Evolutionary conservation across 2,797 vertebrate species (phyloP).

Genomic region (Schizopygopsis malacanthus): DNA sequence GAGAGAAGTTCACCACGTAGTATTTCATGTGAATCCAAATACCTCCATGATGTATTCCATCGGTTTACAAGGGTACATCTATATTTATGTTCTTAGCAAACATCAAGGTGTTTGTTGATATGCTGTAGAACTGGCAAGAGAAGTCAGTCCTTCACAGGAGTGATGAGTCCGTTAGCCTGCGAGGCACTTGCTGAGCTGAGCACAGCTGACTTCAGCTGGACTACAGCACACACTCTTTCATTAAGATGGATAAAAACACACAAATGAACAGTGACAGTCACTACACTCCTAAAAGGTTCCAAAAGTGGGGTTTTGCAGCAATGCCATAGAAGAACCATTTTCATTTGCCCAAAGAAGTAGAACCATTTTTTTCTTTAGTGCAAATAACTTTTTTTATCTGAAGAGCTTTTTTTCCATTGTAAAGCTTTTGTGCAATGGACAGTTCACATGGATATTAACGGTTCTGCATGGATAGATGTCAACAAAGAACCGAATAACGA

Average conservation of each 20-base stretch:
- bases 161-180: slow-evolving; percentile 1
- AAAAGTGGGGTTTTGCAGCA: not conserved
- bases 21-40: not conserved
- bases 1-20: not conserved
- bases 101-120: slow-evolving; percentile 36
- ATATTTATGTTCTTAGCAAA: slow-evolving; percentile 24
- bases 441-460: not conserved
- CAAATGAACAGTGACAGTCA: slow-evolving; percentile 14
- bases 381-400: not conserved
- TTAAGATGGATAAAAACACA: slow-evolving; percentile 32
- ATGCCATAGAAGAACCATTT: not conserved
- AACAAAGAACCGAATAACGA: not conserved
- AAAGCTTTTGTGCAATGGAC: not conserved
- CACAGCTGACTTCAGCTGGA: slow-evolving; percentile 25
- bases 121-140: slow-evolving; percentile 36
- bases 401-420: not conserved
- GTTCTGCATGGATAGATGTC: not conserved
- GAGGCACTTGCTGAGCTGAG: slow-evolving; percentile 14
- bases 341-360: not conserved
- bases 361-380: not conserved
- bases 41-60: not conserved
- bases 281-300: not conserved
- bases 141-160: slow-evolving; percentile 34
- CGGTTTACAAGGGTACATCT: not conserved
- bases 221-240: slow-evolving; percentile 7